Percentiles rank a stretch among this genome's conserved stretches.
Conservation (phyloP, 2,888 invertebrate species). For the Amiota mariae region DNA sequence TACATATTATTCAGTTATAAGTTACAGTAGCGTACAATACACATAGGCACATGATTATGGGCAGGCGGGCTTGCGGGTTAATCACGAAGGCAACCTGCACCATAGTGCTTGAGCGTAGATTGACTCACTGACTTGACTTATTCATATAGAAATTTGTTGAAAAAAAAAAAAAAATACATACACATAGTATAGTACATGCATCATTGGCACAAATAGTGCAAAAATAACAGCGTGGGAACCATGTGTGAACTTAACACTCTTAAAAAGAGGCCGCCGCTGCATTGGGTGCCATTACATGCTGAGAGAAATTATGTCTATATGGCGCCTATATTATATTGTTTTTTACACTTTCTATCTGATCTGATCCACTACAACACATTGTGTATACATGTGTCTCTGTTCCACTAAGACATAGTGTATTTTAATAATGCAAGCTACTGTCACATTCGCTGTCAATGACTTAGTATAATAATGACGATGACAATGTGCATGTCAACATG, state of each 20-base stretch:
- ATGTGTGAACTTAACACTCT: slow-evolving; percentile 38
- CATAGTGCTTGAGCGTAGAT: not conserved
- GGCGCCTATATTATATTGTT: not conserved
- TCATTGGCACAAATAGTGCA: slow-evolving; percentile 19
- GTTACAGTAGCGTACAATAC: slow-evolving; percentile 10
- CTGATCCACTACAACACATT: no score
- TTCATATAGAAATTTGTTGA: slow-evolving; percentile 5
- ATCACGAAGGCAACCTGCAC: not conserved
- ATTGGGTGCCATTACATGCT: not conserved
- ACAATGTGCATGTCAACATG: slow-evolving; percentile 15
- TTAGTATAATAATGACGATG: not conserved
- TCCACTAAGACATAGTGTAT: not conserved
- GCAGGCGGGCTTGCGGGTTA: not conserved
- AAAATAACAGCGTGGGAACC: slow-evolving; percentile 51
- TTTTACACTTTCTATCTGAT: not conserved
- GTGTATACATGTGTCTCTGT: not conserved
- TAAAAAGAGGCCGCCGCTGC: not conserved
- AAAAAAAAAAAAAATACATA: not conserved
- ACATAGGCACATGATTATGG: not conserved
- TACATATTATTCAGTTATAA: not conserved
- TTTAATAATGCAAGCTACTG: slow-evolving; percentile 14
- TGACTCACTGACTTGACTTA: not conserved
- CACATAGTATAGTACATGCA: not conserved
- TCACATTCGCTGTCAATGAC: slow-evolving; percentile 30
- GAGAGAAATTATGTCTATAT: slow-evolving; percentile 2